Base-by-base conservation (phyloP, 2,113 vertebrate genomes). In the Tylochromis polylepis region DNA sequence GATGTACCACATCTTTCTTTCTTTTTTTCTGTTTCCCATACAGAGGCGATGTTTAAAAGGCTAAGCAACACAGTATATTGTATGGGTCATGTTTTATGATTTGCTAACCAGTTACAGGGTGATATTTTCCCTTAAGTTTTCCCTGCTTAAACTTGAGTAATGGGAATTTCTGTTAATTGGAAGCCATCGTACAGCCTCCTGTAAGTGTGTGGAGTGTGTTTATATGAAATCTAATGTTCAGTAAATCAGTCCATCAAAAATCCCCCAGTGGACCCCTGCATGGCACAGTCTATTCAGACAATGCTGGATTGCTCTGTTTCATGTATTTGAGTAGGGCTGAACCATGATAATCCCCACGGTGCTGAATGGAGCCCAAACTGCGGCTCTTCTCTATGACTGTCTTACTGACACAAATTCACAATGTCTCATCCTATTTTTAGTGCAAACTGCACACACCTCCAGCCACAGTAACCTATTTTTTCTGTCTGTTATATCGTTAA, bases 361-460 rank as follows among this genome's bases (percentile, higher is more conserved):
- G 31, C 29, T 83, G 82, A 85, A 80, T 89, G 85, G 82, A 81
- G 58, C 85, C 79, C 82, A 67, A 82, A 43, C 89, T 78, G 18
- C 55, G 5, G 57, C 24, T 78, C 27, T 82, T 46, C 70, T 80
- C 53, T 18, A 38, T 46, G 56, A 86, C 84, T 86, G 91, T 83
- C 89, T 93, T 78, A 92, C 86, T 90, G 91, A 92, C 92, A 93
- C 87, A 84, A 81, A 90, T 94, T 86, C 87, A 41, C 31, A 41
- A 85, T 20, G 65, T 51, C 56, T 89, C 51, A 4, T 87, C 86
- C 89, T 92, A 88, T 92, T 87, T 89, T 91, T 88, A 92, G 89
- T 86, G 81, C 79, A 83, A 79, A 85, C 84, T 81, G 83, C 65
- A 10, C 60, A 53, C 29, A 11, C 6, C 55, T 87, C 15, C 72